Evolutionary conservation across 1,140 invertebrate species (phyloP).

Genomic region (Pristionchus pacificus): DNA sequence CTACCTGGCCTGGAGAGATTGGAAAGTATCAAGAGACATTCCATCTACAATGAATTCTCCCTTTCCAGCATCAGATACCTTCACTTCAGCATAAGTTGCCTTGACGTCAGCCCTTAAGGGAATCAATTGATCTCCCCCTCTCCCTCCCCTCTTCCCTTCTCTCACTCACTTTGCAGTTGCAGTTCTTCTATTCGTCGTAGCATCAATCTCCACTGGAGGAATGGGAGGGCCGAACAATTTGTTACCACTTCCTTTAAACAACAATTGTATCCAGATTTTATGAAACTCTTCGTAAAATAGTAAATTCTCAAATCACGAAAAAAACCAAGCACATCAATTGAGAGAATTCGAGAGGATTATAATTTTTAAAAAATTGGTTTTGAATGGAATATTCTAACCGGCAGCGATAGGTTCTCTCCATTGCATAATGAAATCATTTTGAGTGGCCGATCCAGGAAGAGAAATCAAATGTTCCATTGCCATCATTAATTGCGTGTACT

Average conservation of each 20-base stretch:
- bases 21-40: conserved; percentile 35
- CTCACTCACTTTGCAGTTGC: conserved; percentile 28
- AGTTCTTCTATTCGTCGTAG: conserved; percentile 29
- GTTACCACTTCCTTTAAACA: conserved; percentile 1
- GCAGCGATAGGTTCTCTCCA: conserved; percentile 22
- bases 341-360: too few relatives aligned
- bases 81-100: conserved; percentile 35
- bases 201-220: conserved; percentile 41
- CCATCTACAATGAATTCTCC: conserved; percentile 47
- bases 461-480: conserved; percentile 46
- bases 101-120: conserved; percentile 26
- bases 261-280: too few relatives aligned
- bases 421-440: conserved; percentile 46
- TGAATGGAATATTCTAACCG: not conserved
- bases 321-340: too few relatives aligned
- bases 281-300: too few relatives aligned
- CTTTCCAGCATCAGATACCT: conserved; percentile 44
- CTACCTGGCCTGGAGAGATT: conserved; percentile 41
- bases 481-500: conserved; percentile 47
- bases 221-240: conserved; percentile 43
- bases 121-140: conserved; percentile 7
- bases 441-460: conserved; percentile 40
- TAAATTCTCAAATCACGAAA: too few relatives aligned
- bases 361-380: too few relatives aligned
- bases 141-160: too few relatives aligned